Evolutionary conservation across 2,113 vertebrate genomes (phyloP).

Genomic region (Chlorocebus sabaeus): DNA sequence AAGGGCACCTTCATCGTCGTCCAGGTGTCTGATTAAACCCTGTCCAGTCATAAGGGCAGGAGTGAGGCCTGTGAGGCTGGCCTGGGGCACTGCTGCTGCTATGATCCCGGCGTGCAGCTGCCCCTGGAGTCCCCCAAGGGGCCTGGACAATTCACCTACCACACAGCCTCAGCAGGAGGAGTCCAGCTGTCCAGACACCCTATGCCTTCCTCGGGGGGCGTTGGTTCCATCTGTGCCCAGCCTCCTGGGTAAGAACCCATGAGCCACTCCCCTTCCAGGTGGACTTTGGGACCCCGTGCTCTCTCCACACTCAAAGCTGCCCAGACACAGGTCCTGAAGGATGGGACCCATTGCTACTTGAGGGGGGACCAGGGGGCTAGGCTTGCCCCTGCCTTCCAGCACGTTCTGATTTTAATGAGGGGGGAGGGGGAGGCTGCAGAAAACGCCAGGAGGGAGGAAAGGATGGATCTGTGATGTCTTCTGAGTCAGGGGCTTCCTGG

Average conservation of each 20-base stretch:
- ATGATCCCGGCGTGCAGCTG: neutral
- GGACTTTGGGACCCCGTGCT: neutral
- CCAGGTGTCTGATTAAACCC: neutral
- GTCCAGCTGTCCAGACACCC: fast-evolving
- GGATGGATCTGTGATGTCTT: neutral
- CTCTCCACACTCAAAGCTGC: neutral
- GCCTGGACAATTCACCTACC: neutral
- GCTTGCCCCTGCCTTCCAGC: neutral
- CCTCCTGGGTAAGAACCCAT: neutral
- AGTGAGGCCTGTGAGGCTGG: neutral
- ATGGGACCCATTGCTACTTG: neutral
- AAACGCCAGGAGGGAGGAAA: neutral
- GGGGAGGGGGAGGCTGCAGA: fast-evolving
- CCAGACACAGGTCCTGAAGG: neutral
- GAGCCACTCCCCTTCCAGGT: too few relatives aligned
- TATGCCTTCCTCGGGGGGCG: fast-evolving
- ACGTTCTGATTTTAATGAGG: neutral
- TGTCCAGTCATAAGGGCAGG: fast-evolving
- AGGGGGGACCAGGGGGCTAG: neutral
- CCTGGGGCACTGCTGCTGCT: neutral
- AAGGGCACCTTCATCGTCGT: neutral
- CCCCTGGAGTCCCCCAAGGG: fast-evolving
- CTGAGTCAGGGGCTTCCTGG: neutral
- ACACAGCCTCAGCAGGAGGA: fast-evolving
- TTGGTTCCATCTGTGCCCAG: neutral